Percentiles rank a stretch among this genome's conserved stretches.
Conservation (phyloP, 2,888 invertebrate genomes). For the Biston betularia region DNA sequence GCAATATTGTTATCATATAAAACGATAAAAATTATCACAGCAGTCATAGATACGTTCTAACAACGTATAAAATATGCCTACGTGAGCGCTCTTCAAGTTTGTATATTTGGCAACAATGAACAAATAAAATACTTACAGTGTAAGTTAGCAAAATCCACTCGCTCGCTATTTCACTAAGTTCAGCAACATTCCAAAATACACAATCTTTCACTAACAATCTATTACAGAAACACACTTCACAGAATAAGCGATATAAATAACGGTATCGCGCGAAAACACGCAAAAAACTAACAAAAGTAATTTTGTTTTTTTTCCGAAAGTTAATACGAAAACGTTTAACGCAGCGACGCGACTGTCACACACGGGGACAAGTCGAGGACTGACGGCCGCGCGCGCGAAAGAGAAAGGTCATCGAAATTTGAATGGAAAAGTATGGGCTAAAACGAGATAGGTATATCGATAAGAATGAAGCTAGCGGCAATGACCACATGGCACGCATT, state of each 20-base stretch:
- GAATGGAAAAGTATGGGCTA: conserved; percentile 52
- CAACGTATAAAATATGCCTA: background rate
- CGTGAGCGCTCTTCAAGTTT: background rate
- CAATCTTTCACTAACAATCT: conserved; percentile 45
- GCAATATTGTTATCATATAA: conserved; percentile 10
- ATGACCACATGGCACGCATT: conserved; percentile 83
- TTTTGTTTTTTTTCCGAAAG: conserved; percentile 77
- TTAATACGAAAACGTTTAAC: conserved; percentile 60
- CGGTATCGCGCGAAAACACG: conserved; percentile 38
- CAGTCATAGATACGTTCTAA: background rate
- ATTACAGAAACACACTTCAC: conserved; percentile 44
- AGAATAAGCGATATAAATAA: conserved; percentile 37
- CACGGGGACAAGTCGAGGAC: conserved; percentile 60
- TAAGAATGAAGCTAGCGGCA: conserved; percentile 73
- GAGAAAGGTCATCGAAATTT: conserved; percentile 65
- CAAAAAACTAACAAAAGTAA: conserved; percentile 59
- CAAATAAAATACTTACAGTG: conserved; percentile 39
- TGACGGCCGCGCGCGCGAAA: conserved; percentile 66
- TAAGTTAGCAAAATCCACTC: conserved; percentile 49
- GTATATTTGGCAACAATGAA: conserved; percentile 32
- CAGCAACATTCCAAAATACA: conserved; percentile 77
- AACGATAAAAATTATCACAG: conserved; percentile 17
- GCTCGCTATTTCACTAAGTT: conserved; percentile 50
- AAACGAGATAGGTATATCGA: conserved; percentile 58
- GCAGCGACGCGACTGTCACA: conserved; percentile 52